Evolutionary conservation across 2,888 invertebrate species (phyloP).

Genomic region (Pseudanteris insignis): DNA sequence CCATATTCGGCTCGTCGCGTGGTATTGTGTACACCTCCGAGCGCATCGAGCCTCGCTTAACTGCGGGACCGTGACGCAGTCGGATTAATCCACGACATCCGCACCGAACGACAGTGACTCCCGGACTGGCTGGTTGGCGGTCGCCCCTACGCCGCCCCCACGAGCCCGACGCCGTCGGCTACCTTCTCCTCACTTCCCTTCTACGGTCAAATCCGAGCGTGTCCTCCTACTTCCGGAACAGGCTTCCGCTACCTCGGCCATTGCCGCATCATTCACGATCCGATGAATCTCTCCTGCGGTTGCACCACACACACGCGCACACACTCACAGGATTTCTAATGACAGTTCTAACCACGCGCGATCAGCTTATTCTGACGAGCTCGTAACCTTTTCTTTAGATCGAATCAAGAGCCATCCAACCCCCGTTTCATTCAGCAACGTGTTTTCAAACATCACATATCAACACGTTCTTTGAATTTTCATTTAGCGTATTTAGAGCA

Average conservation of each 20-base stretch:
- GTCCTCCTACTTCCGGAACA: constrained; percentile 38
- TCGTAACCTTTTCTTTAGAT: too few species aligned
- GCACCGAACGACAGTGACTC: constrained; percentile 59
- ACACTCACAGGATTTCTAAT: constrained; percentile 8
- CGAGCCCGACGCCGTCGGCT: constrained; percentile 25
- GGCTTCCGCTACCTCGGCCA: constrained; percentile 32
- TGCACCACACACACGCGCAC: neutral
- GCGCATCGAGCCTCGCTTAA: constrained; percentile 10
- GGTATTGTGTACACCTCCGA: constrained; percentile 24
- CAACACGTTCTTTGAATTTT: too few species aligned
- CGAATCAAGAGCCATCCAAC: too few species aligned
- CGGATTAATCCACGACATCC: constrained; percentile 49
- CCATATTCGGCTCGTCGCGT: constrained; percentile 21
- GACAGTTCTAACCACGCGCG: constrained; percentile 5
- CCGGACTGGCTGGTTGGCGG: constrained; percentile 58
- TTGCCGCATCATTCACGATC: constrained; percentile 28
- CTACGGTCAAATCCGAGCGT: constrained; percentile 35
- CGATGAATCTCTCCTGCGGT: constrained; percentile 21
- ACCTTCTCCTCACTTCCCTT: constrained; percentile 11
- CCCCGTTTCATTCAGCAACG: too few species aligned
- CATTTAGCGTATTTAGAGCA: too few species aligned
- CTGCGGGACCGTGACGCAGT: constrained; percentile 1
- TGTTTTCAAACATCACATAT: too few species aligned
- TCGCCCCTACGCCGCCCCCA: constrained; percentile 58
- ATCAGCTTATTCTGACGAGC: constrained; percentile 3